Conservation (phyloP, 1,140 invertebrate species). For the Paraescarpia echinospica region DNA sequence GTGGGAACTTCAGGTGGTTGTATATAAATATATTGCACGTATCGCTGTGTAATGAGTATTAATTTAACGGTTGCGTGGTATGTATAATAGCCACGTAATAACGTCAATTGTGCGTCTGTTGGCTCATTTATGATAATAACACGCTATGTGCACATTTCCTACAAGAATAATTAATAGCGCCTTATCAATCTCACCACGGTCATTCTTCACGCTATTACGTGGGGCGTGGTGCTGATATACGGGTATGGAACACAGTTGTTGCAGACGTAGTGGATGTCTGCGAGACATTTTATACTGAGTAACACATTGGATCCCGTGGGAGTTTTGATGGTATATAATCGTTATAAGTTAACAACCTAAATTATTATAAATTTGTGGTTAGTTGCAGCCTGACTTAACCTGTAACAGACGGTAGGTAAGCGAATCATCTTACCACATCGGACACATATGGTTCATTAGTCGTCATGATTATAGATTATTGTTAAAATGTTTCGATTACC, state of each 20-base stretch:
- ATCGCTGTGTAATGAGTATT: background rate
- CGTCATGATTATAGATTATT: background rate
- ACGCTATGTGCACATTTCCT: background rate
- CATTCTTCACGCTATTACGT: background rate
- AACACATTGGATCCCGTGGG: background rate
- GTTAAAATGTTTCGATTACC: background rate
- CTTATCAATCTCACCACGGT: background rate
- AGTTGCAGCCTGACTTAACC: background rate
- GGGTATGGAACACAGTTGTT: background rate
- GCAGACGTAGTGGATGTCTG: background rate
- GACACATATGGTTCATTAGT: background rate
- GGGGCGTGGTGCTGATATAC: background rate
- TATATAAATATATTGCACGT: background rate
- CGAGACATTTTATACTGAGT: background rate
- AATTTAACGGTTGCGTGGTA: background rate
- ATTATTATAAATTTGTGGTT: background rate
- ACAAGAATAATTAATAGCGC: background rate
- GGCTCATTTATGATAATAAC: background rate
- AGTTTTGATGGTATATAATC: background rate
- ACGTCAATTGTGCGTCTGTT: background rate
- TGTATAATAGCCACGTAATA: conserved; percentile 1
- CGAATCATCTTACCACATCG: too few species aligned
- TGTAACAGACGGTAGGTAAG: too few species aligned
- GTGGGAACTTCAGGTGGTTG: background rate
- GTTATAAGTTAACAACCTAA: background rate